Conservation (phyloP, 1,140 invertebrate species). For the Saccostrea echinata region DNA sequence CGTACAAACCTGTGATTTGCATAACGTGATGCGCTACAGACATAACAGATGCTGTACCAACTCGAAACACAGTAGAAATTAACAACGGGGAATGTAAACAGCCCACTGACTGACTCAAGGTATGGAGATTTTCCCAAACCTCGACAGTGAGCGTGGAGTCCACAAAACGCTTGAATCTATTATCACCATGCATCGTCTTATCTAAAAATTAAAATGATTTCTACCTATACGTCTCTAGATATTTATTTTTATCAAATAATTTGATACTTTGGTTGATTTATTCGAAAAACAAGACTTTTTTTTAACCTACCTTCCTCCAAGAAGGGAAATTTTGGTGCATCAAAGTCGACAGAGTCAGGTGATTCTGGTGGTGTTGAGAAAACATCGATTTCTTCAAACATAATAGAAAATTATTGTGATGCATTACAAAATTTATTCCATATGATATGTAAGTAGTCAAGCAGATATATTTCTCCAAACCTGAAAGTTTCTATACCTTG, state of each 20-base stretch:
- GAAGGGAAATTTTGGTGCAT: not conserved
- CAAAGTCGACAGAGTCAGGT: not conserved
- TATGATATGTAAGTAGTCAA: not conserved
- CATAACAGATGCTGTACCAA: not conserved
- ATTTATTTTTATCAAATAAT: too few species aligned
- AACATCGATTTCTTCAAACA: not conserved
- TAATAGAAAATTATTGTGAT: not conserved
- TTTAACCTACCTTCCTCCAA: not conserved
- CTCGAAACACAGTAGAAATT: not conserved
- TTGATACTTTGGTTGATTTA: too few species aligned
- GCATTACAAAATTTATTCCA: not conserved
- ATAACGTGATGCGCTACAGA: not conserved
- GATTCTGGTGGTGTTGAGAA: not conserved
- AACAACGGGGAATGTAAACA: not conserved
- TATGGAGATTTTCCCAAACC: not conserved
- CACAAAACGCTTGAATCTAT: not conserved
- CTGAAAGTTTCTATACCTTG: not conserved
- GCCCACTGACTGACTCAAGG: not conserved
- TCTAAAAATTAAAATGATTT: not conserved
- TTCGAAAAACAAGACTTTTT: not conserved
- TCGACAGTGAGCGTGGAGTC: not conserved
- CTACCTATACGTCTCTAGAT: not conserved
- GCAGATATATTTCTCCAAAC: too few species aligned
- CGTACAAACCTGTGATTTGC: not conserved
- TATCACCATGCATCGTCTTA: not conserved